These are phyloP conservation scores for Drosophila bocki DNA, from an alignment of 1,140 invertebrate genomes.

Conservation along the genomic window DNA sequence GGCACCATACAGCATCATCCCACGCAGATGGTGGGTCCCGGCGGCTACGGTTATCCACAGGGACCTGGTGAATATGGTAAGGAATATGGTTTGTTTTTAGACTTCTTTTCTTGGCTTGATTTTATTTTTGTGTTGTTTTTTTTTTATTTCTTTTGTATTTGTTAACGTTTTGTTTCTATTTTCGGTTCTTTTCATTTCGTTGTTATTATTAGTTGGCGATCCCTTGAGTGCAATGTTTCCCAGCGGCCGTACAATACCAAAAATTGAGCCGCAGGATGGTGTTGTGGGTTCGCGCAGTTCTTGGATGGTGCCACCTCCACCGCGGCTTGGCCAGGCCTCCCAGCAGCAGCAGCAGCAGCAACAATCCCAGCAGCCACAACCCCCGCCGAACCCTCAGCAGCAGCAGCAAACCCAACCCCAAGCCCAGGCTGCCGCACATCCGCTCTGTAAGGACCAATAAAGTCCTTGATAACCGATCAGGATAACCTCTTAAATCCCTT, in stretches of 20 bases:
- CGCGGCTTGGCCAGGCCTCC: slow-evolving; percentile 56
- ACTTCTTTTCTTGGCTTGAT: not conserved
- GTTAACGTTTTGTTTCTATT: slow-evolving; percentile 36
- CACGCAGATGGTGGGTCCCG: slow-evolving; percentile 86
- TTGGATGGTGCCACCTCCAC: slow-evolving; percentile 79
- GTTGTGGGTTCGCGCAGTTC: slow-evolving; percentile 69
- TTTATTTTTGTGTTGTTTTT: slow-evolving; percentile 18
- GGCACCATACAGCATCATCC: slow-evolving; percentile 94
- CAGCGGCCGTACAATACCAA: slow-evolving; percentile 85
- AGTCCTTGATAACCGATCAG: not conserved
- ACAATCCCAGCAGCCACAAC: slow-evolving; percentile 46
- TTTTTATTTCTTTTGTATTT: slow-evolving; percentile 32
- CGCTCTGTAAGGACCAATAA: slow-evolving; percentile 86
- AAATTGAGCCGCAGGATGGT: slow-evolving; percentile 85
- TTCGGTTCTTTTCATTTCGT: slow-evolving; percentile 3
- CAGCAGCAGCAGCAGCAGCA: slow-evolving; percentile 56
- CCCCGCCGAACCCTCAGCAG: slow-evolving; percentile 28
- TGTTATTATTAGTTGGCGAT: slow-evolving; percentile 76
- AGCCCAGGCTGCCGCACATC: slow-evolving; percentile 85
- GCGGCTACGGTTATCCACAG: slow-evolving; percentile 81
- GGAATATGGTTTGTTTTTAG: not conserved
- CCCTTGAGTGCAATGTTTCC: slow-evolving; percentile 86
- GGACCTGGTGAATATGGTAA: slow-evolving; percentile 77
- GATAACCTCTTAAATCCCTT: too few relatives aligned
- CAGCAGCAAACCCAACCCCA: slow-evolving; percentile 62